Base-by-base conservation (phyloP, 1,140 invertebrate genomes). In the Drosophila bocki region DNA sequence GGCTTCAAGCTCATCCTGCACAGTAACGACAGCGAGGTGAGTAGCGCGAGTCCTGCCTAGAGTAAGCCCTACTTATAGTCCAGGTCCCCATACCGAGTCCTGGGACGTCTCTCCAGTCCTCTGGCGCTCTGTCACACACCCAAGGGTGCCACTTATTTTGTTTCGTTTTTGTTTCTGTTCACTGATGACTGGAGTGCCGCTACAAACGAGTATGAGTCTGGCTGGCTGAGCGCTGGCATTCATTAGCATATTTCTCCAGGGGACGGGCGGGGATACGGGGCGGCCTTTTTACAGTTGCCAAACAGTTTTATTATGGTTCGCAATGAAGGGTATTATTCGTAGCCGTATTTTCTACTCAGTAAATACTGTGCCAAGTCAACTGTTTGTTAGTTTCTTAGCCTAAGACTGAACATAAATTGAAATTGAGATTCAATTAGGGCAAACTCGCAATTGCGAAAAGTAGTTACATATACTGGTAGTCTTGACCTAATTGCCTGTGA, bases 11-110 rank as follows among this genome's bases (percentile, higher is more conserved):
- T 99, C 35, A 96, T 96, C 87, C 95, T 99, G 77, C 97, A 98
- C 92, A 98, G 97, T 94, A 99, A 99, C 93, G 99, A 99, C 92
- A 99, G 98, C 93, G 97, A 99, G 96, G 99, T 99, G 94, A 95
- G 93, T 94, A 62, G 22, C 17, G 17, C 35, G 22, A 35, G 33
- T 58, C 48, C 54, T 47, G 15, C 48, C 39, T n/a, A 47, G 42
- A 44, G 65, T 75, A 75, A 78, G 70, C 48, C 56, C 68, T 61
- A 50, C 59, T 77, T 53, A 72, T n/a, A 51, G 53, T 44, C 59
- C 9, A 56, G 26, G 19, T 56, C 50, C 50, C 26, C 11, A 35
- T 6, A 15, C 51, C 5, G 17, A 54, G 32, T 54, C 13, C 50
- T 26, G 53, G 53, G 53, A 56, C 53, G 13, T 7, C 33, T 56